Percentiles rank a stretch among this genome's conserved stretches.
Conservation (phyloP, 2,797 vertebrate species). For the Anguilla marmorata region DNA sequence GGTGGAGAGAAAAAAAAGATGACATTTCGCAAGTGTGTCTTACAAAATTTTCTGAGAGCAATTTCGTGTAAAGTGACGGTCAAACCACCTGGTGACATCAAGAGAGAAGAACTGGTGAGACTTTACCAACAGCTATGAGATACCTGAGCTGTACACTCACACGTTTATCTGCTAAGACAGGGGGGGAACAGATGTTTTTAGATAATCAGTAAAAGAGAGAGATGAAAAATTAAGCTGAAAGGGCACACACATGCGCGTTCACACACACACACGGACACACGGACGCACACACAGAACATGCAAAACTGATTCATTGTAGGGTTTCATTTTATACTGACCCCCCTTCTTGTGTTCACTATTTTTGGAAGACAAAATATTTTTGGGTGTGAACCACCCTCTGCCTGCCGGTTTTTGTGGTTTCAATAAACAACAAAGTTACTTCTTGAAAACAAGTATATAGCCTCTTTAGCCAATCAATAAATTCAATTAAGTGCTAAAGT, state of each 20-base stretch:
- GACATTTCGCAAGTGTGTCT: neutral
- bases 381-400: neutral
- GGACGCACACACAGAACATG: neutral
- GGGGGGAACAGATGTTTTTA: neutral
- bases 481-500: neutral
- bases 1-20: neutral
- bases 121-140: neutral
- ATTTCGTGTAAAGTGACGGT: neutral
- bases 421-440: neutral
- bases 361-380: neutral
- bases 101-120: neutral
- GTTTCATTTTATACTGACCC: neutral
- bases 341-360: neutral
- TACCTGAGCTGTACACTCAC: neutral
- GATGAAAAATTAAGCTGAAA: neutral
- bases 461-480: neutral
- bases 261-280: neutral
- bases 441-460: neutral
- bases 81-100: neutral
- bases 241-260: neutral
- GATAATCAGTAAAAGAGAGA: neutral
- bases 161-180: conserved; percentile 1
- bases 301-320: neutral
- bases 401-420: neutral
- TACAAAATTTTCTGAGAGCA: conserved; percentile 1